Percentiles rank a stretch among this genome's conserved stretches.
Evolutionary conservation across 1,140 invertebrate genomes (phyloP).

Genomic region (Zaprionus davidi): DNA sequence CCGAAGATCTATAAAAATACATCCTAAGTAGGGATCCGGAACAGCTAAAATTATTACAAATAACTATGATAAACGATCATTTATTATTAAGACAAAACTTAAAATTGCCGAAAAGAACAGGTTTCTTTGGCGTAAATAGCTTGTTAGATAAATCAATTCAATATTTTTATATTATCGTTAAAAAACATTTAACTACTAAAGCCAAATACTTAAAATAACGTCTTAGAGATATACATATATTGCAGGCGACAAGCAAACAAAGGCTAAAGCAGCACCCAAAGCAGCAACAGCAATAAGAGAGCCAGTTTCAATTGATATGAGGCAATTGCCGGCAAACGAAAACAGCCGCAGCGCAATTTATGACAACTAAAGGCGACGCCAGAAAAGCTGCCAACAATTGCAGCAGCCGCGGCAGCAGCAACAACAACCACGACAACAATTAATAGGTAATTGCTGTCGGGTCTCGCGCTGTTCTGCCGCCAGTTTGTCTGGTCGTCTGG

Average conservation of each 20-base stretch:
- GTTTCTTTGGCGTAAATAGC: neutral
- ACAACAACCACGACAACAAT: constrained; percentile 50
- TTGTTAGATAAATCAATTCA: constrained; percentile 5
- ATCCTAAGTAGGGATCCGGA: constrained; percentile 3
- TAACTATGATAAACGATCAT: neutral
- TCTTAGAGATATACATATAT: constrained; percentile 13
- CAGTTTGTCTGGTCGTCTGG: constrained; percentile 43
- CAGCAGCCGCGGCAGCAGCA: constrained; percentile 45
- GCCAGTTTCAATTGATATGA: constrained; percentile 70
- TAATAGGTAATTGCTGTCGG: constrained; percentile 76
- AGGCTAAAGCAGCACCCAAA: constrained; percentile 45
- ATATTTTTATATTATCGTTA: neutral
- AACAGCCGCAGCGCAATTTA: constrained; percentile 62
- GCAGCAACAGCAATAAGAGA: constrained; percentile 15
- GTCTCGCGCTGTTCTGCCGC: constrained; percentile 46
- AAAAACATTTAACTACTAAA: constrained; percentile 1
- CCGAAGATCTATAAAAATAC: neutral
- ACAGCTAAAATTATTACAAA: constrained; percentile 6
- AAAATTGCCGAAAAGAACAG: constrained; percentile 6
- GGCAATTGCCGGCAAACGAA: constrained; percentile 66
- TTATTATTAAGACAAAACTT: neutral
- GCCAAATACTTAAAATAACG: neutral
- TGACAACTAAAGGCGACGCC: constrained; percentile 63
- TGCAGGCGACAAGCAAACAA: constrained; percentile 48
- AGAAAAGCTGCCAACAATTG: constrained; percentile 55